Evolutionary conservation across 2,888 invertebrate species (phyloP), one percentile per base, ranked within the genome.

Genomic region (Eristalis intricaria): DNA sequence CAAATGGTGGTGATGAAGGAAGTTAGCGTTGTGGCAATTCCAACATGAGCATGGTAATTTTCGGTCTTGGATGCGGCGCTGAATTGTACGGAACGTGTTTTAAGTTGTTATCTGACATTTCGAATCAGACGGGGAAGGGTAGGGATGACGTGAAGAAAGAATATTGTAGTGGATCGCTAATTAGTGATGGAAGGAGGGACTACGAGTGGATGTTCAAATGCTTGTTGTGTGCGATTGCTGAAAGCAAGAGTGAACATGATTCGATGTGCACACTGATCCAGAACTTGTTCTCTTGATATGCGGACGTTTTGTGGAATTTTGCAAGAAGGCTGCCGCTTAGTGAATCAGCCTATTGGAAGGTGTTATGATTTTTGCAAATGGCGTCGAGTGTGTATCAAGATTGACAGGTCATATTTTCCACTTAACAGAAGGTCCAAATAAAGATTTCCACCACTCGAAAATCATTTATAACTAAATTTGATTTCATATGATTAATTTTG

Each of bases 1-100:
- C 85, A 85, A 76, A 29, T 38, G 63, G 68, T 13, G 35, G 23
- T 38, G 56, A 50, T 38, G 80, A 29, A 60, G 19, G 74, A 7
- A 23, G 61, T n/a, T 32, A 19, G 50, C 56, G 66, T 22, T 43
- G 73, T 35, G 22, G 70, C 35, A 38, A n/a, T 2, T 23, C 35
- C 7, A 8, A 13, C 60, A 29, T 32, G 7, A 26, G 19, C 13
- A 63, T 68, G 32, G 40, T 22, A 32, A n/a, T 40, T 35, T 61
- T 70, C 29, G 5, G 0, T 38, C 38, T 2, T 38, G 38, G 38
- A 38, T 38, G 38, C 13, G 38, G 38, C 38, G 35, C 11, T 8
- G 1, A 8, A 8, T 38, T 38, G 13, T 22, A 40, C 29, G 3
- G 19, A 70, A 70, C 50, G 38, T 63, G 63, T 64, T 61, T 76